A percentile compares a stretch with the other conserved stretches of the same genome.
Conservation (phyloP, 2,113 vertebrate species). For the Peromyscus californicus region DNA sequence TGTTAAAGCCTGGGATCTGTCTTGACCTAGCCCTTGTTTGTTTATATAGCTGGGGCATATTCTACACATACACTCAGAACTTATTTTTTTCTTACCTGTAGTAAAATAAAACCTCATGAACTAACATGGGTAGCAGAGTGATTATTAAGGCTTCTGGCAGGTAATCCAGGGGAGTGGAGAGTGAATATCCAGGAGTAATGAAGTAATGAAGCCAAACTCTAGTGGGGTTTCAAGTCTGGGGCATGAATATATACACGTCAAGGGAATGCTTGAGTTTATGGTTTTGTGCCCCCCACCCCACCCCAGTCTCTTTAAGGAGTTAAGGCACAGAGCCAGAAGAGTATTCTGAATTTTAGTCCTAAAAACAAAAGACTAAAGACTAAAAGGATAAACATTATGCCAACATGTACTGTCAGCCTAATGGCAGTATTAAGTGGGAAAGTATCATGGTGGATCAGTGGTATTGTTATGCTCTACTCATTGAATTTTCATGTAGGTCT, state of each 20-base stretch:
- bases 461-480: background rate
- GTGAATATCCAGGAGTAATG: background rate
- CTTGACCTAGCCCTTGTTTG: slow-evolving; percentile 74
- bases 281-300: too few species aligned
- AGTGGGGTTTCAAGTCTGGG: background rate
- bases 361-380: slow-evolving; percentile 31
- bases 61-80: slow-evolving; percentile 63
- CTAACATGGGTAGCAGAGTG: background rate
- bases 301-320: background rate
- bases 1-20: slow-evolving; percentile 68
- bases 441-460: background rate
- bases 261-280: background rate
- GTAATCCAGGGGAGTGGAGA: background rate
- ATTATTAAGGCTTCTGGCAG: background rate
- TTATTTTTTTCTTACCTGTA: slow-evolving; percentile 11
- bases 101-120: slow-evolving; percentile 28
- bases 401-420: background rate
- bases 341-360: slow-evolving; percentile 39
- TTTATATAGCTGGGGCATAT: slow-evolving; percentile 62
- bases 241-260: background rate
- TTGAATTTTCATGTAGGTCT: background rate
- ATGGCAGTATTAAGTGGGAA: background rate
- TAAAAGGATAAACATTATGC: background rate
- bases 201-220: slow-evolving; percentile 28
- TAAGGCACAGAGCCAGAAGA: background rate